phyloP scores from a whole-genome alignment of 2,797 vertebrate genomes.

The Enteromius trimaculatus region DNA sequence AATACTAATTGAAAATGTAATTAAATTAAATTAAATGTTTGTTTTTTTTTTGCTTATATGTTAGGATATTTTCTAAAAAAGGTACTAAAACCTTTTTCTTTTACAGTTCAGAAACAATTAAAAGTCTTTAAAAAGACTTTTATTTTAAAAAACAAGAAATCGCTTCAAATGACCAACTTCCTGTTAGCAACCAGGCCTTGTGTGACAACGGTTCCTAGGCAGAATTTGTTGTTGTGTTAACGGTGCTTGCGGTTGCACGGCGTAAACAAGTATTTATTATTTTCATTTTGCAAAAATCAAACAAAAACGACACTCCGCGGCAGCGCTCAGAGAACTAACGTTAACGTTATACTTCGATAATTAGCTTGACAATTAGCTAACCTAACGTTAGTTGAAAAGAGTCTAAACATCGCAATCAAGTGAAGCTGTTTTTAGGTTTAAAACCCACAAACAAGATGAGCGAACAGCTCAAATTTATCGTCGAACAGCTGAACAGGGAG shows the following conservation, averaged over 20 bases:
- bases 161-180: conserved; percentile 58
- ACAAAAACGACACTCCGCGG: not conserved
- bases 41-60: not conserved
- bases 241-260: not conserved
- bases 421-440: not conserved
- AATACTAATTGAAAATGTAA: too few species aligned
- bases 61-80: not conserved
- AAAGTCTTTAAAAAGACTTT: not conserved
- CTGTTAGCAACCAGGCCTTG: conserved; percentile 71
- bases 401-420: not conserved
- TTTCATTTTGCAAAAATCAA: not conserved
- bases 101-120: not conserved
- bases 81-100: not conserved
- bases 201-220: conserved; percentile 68
- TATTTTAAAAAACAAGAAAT: conserved; percentile 15
- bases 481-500: conserved; percentile 92
- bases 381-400: not conserved
- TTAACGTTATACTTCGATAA: not conserved
- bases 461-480: conserved; percentile 93
- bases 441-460: conserved; percentile 79
- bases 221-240: not conserved
- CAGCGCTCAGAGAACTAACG: not conserved
- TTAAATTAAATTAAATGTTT: too few species aligned
- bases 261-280: not conserved
- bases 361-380: not conserved